Evolutionary conservation across 2,888 invertebrate genomes (phyloP), one percentile per base, ranked within the genome.

Genomic region (Sphecodes monilicornis): DNA sequence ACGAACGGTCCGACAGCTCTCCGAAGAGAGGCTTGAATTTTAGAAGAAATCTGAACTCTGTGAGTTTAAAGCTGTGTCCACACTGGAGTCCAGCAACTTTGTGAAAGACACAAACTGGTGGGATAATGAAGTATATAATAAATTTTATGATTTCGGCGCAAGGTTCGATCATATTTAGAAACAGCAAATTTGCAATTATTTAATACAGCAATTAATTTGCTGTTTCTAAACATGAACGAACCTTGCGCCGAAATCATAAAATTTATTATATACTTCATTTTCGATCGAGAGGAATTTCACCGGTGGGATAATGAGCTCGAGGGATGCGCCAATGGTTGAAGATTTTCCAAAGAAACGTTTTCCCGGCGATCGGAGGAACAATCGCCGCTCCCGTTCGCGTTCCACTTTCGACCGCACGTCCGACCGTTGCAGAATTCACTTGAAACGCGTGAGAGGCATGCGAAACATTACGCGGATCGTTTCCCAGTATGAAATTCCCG

Each of bases 401-500:
- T 50, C 75, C 50, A 76, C 75, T 76, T 76, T 76, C 66, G 43
- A n/a, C 64, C 29, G 13, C 60, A 13, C 36, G 18, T 68, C 50
- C 26, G 36, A 68, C 68, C 36, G 50, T 76, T 50, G 76, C 68
- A 68, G 43, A 76, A 69, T 76, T 68, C 22, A 50, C 46, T 54
- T 4, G 76, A 76, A 76, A 76, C 39, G 50, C n/a, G 50, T 41
- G 74, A 32, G 74, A 32, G 32, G 71, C 32, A 43, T 80, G 83
- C 50, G 72, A 76, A 68, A 69, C 50, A 46, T 26, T 32, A 32
- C 46, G 64, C 43, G 46, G 26, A 36, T 36, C 39, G 46, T 60
- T 84, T 70, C 73, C 60, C 81, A 81, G 66, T 41, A 78, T 75
- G 86, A 90, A 91, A 89, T 77, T 83, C 82, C 82, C 50, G 89